A percentile compares a stretch with the other conserved stretches of the same genome.
These are phyloP conservation scores for Psylliodes chrysocephalus DNA, from an alignment of 2,888 invertebrate genomes.

Conservation along the genomic window DNA sequence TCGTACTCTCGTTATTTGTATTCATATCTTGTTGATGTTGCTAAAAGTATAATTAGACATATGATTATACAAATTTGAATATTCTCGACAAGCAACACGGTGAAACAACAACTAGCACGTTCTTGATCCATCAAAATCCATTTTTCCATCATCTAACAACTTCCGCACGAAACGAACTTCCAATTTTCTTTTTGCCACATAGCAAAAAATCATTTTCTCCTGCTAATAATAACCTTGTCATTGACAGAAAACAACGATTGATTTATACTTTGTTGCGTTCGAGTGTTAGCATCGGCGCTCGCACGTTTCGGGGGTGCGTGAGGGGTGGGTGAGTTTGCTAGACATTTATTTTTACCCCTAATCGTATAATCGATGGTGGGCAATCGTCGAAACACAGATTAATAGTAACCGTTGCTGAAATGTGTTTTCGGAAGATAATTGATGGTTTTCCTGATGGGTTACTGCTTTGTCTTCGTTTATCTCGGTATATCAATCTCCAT, in stretches of 20 bases:
- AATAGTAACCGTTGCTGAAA: slow-evolving; percentile 7
- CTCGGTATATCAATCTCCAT: slow-evolving; percentile 5
- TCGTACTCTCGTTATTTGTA: too few species aligned
- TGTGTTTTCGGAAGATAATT: slow-evolving; percentile 10
- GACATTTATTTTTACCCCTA: slow-evolving; percentile 22
- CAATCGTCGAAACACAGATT: slow-evolving; percentile 18
- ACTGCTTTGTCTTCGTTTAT: slow-evolving; percentile 1
- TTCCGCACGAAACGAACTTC: background rate
- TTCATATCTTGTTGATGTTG: too few species aligned
- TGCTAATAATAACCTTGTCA: slow-evolving; percentile 28
- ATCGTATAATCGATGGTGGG: slow-evolving; percentile 26
- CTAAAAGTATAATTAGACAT: too few species aligned
- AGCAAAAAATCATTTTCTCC: slow-evolving; percentile 25
- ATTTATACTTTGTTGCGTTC: slow-evolving; percentile 28
- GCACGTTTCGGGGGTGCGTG: background rate
- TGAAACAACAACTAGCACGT: too few species aligned
- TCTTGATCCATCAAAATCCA: too few species aligned
- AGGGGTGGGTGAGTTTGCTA: background rate
- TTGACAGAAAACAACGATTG: slow-evolving; percentile 34
- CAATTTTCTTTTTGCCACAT: background rate
- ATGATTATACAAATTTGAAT: too few species aligned
- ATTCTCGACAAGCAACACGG: too few species aligned
- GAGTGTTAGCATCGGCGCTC: background rate
- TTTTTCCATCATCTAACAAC: background rate
- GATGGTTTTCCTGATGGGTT: slow-evolving; percentile 7